Evolutionary conservation across 1,140 invertebrate species (phyloP).

Genomic region (Apocrypta bakeri): DNA sequence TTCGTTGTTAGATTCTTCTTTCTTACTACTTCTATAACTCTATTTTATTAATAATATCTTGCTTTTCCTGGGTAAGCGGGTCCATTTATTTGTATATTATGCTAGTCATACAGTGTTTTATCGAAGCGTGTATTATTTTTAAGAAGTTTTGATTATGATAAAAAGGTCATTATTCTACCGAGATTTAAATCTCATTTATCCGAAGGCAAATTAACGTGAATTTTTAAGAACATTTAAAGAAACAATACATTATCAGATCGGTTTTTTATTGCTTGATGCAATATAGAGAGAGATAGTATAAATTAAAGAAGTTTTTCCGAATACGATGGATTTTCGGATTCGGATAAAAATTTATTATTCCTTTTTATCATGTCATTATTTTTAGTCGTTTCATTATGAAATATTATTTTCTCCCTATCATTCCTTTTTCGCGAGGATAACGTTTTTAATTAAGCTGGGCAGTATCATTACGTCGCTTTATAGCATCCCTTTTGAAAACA

Average conservation of each 20-base stretch:
- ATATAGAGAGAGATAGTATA: not conserved
- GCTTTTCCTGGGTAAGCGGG: not conserved
- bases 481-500: not conserved
- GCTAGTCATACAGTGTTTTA: too few relatives aligned
- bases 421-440: not conserved
- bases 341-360: too few relatives aligned
- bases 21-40: not conserved
- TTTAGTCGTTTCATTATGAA: not conserved
- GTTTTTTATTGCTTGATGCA: not conserved
- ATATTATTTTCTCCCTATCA: not conserved
- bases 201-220: too few relatives aligned
- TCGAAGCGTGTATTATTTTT: too few relatives aligned
- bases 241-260: not conserved
- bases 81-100: too few relatives aligned
- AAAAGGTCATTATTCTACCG: too few relatives aligned
- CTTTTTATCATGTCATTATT: too few relatives aligned
- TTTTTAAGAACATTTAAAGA: too few relatives aligned
- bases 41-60: not conserved
- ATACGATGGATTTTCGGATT: not conserved
- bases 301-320: not conserved
- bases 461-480: not conserved
- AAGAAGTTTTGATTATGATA: too few relatives aligned
- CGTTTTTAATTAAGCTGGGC: not conserved
- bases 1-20: slow-evolving; percentile 12
- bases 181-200: too few relatives aligned